phyloP scores from a whole-genome alignment of 2,888 invertebrate genomes.

The Cacoxenus indagator region DNA sequence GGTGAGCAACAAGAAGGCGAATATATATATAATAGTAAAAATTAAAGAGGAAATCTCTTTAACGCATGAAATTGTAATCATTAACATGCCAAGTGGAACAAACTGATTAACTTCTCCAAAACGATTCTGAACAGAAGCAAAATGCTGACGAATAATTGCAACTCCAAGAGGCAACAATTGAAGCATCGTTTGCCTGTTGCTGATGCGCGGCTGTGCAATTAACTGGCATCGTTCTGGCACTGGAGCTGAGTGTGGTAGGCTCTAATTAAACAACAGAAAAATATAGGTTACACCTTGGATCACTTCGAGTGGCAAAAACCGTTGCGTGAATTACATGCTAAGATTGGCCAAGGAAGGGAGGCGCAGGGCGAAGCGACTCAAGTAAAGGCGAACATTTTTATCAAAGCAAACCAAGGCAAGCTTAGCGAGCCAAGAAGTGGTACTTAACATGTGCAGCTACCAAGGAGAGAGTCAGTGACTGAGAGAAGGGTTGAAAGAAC shows the following conservation, averaged over 20 bases:
- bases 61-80: conserved; percentile 1
- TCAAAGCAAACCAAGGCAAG: conserved; percentile 3
- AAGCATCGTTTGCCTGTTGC: not conserved
- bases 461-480: conserved; percentile 33
- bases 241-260: conserved; percentile 31
- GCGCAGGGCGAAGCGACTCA: not conserved
- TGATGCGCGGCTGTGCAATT: not conserved
- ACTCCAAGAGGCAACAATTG: not conserved
- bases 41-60: not conserved
- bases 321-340: conserved; percentile 11
- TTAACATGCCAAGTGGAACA: not conserved
- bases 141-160: not conserved
- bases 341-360: not conserved
- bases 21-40: not conserved
- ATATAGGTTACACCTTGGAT: conserved; percentile 53
- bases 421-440: conserved; percentile 37
- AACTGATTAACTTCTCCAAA: not conserved
- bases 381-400: not conserved
- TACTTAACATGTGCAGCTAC: conserved; percentile 54
- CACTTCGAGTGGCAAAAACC: not conserved
- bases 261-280: conserved; percentile 51
- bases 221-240: conserved; percentile 23
- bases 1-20: too few species aligned
- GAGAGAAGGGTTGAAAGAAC: not conserved
- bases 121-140: not conserved